Evolutionary conservation across 2,888 invertebrate species (phyloP), one percentile per base, ranked within the genome.

Genomic region (Stegana nigrithorax): DNA sequence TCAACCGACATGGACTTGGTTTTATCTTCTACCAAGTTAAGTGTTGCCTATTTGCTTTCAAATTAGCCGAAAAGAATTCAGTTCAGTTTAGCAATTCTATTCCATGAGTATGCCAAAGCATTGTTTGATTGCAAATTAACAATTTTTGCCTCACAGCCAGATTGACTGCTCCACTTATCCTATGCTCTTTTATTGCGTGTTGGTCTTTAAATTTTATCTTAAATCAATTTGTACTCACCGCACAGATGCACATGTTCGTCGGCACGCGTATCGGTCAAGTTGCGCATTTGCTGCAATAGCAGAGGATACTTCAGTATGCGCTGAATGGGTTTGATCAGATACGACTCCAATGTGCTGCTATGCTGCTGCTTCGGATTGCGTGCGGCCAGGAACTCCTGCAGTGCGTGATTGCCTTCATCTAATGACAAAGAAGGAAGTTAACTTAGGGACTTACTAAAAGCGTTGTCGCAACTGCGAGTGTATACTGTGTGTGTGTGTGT

Each of bases 301-400:
- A 98, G 87, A 17, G 98, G 98, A 89, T 98, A 98, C 87, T 98
- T 97, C 72, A 98, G 91, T 88, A 98, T 97, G 87, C 98, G 91
- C 87, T 98, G 98, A 85, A 98, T 98, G 66, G 98, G 98, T 87
- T 98, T 98, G 85, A 98, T 98, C 87, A 98, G 90, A 89, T 97
- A 98, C 59, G 97, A 98, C 87, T 98, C 97, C 84, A 98, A 88
- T 25, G 97, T 97, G 77, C 95, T 95, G 67, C 97, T 97, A 87
- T 98, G 97, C 87, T 98, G 97, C 86, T 96, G 96, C 83, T 95
- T 93, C 64, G 97, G 97, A 89, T 98, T 98, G 84, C 97, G 90
- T 64, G 96, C 93, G 67, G 93, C 91, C 81, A 98, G 90, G 87
- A 98, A 97, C 88, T 97, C 96, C 88, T 96, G 96, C 84, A 98